Evolutionary conservation across 2,113 vertebrate species (phyloP).

Genomic region (Dunckerocampus dactyliophorus): DNA sequence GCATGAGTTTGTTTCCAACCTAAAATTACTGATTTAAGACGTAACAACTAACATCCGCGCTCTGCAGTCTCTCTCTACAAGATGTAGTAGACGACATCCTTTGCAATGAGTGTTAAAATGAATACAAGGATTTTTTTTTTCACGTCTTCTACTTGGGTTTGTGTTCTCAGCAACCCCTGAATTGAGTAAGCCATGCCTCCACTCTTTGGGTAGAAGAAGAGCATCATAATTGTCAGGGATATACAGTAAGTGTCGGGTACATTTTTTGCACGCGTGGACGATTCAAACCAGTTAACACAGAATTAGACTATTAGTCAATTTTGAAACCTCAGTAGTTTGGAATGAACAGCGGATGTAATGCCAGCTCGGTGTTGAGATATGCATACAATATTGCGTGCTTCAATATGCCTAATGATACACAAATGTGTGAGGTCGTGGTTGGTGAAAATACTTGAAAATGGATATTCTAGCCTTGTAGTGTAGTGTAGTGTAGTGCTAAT

Average conservation of each 20-base stretch:
- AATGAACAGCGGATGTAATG: slow-evolving; percentile 79
- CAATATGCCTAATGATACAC: slow-evolving; percentile 55
- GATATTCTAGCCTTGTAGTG: slow-evolving; percentile 71
- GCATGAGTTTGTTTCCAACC: slow-evolving; percentile 22
- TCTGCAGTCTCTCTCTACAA: slow-evolving; percentile 50
- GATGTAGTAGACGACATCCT: slow-evolving; percentile 80
- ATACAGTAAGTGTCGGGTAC: neutral
- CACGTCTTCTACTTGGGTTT: slow-evolving; percentile 11
- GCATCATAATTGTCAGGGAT: slow-evolving; percentile 1
- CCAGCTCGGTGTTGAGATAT: slow-evolving; percentile 37
- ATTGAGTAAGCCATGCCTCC: slow-evolving; percentile 26
- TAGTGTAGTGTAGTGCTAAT: slow-evolving; percentile 76
- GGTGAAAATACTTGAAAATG: slow-evolving; percentile 66
- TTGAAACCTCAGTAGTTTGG: slow-evolving; percentile 66
- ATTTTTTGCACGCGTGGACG: slow-evolving; percentile 7
- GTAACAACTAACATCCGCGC: slow-evolving; percentile 22
- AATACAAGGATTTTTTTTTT: slow-evolving; percentile 17
- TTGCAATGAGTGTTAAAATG: slow-evolving; percentile 45
- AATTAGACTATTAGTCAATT: slow-evolving; percentile 39
- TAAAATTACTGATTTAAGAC: slow-evolving; percentile 12
- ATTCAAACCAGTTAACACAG: slow-evolving; percentile 24
- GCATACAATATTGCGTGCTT: slow-evolving; percentile 57
- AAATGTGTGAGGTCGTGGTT: slow-evolving; percentile 46
- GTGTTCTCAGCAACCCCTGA: slow-evolving; percentile 5
- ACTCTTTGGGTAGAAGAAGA: slow-evolving; percentile 2